Evolutionary conservation across 1,140 invertebrate species (phyloP), one percentile per base, ranked within the genome.

Genomic region (Mercenaria mercenaria): DNA sequence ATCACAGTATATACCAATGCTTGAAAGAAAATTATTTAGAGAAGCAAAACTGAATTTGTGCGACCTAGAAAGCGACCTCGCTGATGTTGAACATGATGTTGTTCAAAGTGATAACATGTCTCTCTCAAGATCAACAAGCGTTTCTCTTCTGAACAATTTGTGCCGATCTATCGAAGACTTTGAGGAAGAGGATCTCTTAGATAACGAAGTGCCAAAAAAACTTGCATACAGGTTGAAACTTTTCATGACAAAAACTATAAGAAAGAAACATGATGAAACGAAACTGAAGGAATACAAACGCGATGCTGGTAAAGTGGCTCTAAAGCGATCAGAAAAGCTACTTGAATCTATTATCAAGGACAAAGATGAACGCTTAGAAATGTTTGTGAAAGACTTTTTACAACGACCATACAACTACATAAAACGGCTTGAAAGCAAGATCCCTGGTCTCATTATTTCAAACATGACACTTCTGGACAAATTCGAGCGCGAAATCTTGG

Each of bases 361-460:
- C 39, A 89, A 89, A 50, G 81, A 89, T 32, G 37, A 74, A 10
- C 64, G 50, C 18, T 34, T 84, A 11, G 77, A 88, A 41, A 29
- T 18, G n/a, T 76, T 89, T 47, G 79, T 89, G 0, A 69, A 50
- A 37, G 67, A 83, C 26, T 32, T 89, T 0, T 47, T 89, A 39
- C 64, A 74, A 43, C 23, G 80, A 32, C 88, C 88, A n/a, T 74
- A 39, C 18, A 89, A 83, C 50, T 89, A 89, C 56, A 83, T 89
- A 1, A 47, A 61, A 37, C 6, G 47, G 26, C 41, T 89, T 23
- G 80, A 89, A 84, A 77, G n/a, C 18, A 89, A 83, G 34, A 64
- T 89, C 29, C 88, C 88, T 4, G 64, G 34, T 32, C 34, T 89
- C 11, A 81, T 89, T 11, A 1, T n/a, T 20, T 83, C 81, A 29